Conservation (phyloP, 2,888 invertebrate species). For the Amiota minor region DNA sequence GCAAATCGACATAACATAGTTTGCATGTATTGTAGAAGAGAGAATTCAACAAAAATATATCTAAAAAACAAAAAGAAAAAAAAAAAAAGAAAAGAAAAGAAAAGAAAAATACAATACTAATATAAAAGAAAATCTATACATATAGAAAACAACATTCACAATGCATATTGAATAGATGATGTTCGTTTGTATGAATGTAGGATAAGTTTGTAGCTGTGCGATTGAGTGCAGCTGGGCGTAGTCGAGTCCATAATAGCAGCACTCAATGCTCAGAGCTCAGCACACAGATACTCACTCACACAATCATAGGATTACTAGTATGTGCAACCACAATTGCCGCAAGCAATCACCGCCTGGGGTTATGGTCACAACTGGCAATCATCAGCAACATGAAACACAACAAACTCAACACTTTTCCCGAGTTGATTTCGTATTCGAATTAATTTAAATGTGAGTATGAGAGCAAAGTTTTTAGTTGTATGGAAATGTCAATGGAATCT, state of each 20-base stretch:
- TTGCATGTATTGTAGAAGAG: neutral
- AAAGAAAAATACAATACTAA: neutral
- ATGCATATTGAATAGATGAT: no score
- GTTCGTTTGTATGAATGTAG: no score
- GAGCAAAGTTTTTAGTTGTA: no score
- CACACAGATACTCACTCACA: neutral
- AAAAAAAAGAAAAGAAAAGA: neutral
- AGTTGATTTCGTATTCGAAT: no score
- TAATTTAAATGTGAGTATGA: no score
- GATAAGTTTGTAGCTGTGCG: no score
- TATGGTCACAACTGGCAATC: slow-evolving; percentile 23
- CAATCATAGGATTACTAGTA: neutral
- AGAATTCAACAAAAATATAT: neutral
- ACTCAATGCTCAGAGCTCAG: neutral
- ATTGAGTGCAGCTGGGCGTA: neutral
- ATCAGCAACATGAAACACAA: neutral
- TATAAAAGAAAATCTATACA: no score
- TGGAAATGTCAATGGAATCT: no score
- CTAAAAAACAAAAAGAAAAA: neutral
- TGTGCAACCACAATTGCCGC: slow-evolving; percentile 7
- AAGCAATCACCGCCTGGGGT: slow-evolving; percentile 9
- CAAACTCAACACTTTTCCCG: no score
- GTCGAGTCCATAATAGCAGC: slow-evolving; percentile 6
- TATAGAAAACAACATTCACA: no score
- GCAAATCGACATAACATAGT: neutral